phyloP scores from a whole-genome alignment of 2,888 invertebrate species.

The Sclerodermus sp. region DNA sequence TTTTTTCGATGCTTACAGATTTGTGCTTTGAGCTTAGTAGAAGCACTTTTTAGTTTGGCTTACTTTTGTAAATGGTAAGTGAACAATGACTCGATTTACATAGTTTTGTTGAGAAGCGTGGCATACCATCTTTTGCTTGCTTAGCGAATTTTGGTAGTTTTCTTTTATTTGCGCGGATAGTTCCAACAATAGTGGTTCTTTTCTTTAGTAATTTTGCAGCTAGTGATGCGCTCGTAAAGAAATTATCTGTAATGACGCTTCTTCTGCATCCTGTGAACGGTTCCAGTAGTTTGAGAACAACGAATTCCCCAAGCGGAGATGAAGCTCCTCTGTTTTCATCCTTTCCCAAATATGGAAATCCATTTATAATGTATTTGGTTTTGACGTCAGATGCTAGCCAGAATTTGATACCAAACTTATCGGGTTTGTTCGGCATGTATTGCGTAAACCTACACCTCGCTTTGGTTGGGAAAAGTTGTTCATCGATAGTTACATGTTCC shows the following conservation, averaged over 20 bases:
- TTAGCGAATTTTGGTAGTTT: not conserved
- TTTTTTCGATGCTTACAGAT: not conserved
- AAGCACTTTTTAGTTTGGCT: not conserved
- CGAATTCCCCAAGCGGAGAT: not conserved
- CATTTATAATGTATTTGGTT: conserved; percentile 31
- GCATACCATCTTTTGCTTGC: not conserved
- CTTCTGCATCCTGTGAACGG: not conserved
- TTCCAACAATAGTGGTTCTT: conserved; percentile 30
- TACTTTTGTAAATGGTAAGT: not conserved
- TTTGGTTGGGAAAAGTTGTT: conserved; percentile 30
- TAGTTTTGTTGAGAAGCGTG: not conserved
- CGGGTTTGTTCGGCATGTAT: conserved; percentile 5
- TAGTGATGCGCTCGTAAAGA: not conserved
- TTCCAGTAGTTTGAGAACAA: not conserved
- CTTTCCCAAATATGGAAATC: conserved; percentile 31
- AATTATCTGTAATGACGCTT: not conserved
- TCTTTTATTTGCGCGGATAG: conserved; percentile 23
- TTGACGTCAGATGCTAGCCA: conserved; percentile 17
- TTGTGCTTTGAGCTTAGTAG: not conserved
- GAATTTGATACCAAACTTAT: conserved; percentile 14
- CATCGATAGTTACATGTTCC: conserved; percentile 15
- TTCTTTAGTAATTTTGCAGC: conserved; percentile 16
- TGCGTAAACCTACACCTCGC: conserved; percentile 11
- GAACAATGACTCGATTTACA: not conserved
- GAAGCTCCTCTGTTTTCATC: conserved; percentile 33